Conservation (phyloP, 2,888 invertebrate genomes). For the Apocheima hispidaria region DNA sequence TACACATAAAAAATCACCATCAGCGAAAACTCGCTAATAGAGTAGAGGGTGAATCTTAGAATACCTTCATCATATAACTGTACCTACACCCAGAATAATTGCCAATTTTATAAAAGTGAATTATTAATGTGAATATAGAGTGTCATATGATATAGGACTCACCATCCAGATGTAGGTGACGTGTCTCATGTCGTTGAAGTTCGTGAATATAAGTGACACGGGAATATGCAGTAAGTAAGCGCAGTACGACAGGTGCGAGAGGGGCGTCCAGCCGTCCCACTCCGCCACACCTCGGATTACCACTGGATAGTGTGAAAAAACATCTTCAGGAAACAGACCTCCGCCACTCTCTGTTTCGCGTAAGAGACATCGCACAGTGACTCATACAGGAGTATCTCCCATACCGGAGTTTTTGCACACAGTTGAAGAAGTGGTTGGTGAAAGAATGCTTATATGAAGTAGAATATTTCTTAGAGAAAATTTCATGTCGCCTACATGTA, state of each 20-base stretch:
- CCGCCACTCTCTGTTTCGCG: background rate
- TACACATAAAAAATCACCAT: background rate
- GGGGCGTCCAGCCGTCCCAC: conserved; percentile 8
- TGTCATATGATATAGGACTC: background rate
- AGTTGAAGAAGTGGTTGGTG: no score
- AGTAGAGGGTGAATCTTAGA: no score
- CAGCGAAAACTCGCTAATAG: no score
- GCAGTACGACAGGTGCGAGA: conserved; percentile 8
- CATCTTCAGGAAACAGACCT: background rate
- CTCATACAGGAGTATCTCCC: no score
- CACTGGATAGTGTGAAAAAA: background rate
- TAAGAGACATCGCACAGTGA: no score
- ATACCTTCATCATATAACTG: no score
- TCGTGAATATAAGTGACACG: background rate
- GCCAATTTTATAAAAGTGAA: background rate
- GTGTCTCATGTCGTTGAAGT: background rate
- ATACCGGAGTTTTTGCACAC: no score
- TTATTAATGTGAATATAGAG: background rate
- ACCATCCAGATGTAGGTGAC: background rate
- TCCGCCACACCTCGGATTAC: background rate
- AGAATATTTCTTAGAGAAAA: no score
- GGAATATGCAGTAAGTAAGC: conserved; percentile 4
- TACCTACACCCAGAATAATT: background rate
- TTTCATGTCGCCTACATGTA: no score
- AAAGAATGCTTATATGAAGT: no score